Conservation (phyloP, 2,888 invertebrate genomes). For the Philaethria dido region DNA sequence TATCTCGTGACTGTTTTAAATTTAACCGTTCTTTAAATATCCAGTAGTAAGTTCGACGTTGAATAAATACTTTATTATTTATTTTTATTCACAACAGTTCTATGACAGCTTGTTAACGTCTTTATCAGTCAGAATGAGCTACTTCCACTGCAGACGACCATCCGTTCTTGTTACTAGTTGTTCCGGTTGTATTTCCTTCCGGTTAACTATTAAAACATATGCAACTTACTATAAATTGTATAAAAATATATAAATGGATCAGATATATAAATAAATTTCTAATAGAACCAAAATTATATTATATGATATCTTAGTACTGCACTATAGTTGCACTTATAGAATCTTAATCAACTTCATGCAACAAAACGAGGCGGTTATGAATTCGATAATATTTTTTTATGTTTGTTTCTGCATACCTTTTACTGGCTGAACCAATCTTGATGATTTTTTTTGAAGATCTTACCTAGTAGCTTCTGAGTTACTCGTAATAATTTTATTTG, state of each 20-base stretch:
- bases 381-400: too few relatives aligned
- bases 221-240: neutral
- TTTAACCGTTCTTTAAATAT: neutral
- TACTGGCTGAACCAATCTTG: too few relatives aligned
- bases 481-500: too few relatives aligned
- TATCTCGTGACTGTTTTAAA: neutral
- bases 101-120: constrained; percentile 66
- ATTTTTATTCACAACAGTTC: constrained; percentile 45
- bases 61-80: constrained; percentile 26
- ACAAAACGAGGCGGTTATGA: too few relatives aligned
- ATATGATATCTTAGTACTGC: too few relatives aligned
- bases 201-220: neutral
- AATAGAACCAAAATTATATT: neutral
- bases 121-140: constrained; percentile 55
- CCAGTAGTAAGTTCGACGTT: neutral
- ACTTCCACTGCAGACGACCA: constrained; percentile 63
- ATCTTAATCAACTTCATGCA: too few relatives aligned
- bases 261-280: neutral
- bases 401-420: too few relatives aligned
- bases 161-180: constrained; percentile 49
- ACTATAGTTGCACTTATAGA: neutral
- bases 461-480: too few relatives aligned
- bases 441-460: too few relatives aligned
- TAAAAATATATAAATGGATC: neutral
- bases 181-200: constrained; percentile 21